These are phyloP conservation scores for Trachelus tabidus DNA, from an alignment of 2,888 invertebrate genomes.

Conservation along the genomic window DNA sequence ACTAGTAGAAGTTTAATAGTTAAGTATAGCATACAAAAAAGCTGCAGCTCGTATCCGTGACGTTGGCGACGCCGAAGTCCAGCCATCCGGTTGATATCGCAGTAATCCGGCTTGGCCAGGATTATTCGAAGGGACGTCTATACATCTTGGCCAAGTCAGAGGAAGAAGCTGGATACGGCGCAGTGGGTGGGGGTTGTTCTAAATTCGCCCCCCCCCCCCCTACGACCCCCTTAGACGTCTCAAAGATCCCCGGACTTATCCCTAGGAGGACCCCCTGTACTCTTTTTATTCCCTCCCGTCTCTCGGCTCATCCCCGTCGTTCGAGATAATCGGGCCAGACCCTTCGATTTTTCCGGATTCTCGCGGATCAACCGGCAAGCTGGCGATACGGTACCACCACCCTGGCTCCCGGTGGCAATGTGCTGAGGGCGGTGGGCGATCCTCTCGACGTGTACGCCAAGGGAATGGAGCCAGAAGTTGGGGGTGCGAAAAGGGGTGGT, in stretches of 20 bases:
- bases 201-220: not conserved
- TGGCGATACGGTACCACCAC: not conserved
- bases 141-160: not conserved
- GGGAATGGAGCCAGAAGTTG: not conserved
- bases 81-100: not conserved
- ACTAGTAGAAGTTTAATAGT: not conserved
- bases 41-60: not conserved
- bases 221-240: not conserved
- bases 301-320: not conserved
- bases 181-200: not conserved
- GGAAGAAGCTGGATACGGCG: not conserved
- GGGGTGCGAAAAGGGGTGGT: constrained; percentile 3
- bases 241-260: not conserved
- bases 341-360: not conserved
- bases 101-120: not conserved
- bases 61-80: not conserved
- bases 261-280: not conserved
- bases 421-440: not conserved
- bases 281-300: not conserved
- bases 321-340: not conserved
- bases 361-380: not conserved
- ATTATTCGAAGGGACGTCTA: not conserved
- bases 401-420: not conserved
- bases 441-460: not conserved
- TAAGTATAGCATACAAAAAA: not conserved